phyloP scores from a whole-genome alignment of 1,140 invertebrate genomes.

The Paralvinella palmiformis region DNA sequence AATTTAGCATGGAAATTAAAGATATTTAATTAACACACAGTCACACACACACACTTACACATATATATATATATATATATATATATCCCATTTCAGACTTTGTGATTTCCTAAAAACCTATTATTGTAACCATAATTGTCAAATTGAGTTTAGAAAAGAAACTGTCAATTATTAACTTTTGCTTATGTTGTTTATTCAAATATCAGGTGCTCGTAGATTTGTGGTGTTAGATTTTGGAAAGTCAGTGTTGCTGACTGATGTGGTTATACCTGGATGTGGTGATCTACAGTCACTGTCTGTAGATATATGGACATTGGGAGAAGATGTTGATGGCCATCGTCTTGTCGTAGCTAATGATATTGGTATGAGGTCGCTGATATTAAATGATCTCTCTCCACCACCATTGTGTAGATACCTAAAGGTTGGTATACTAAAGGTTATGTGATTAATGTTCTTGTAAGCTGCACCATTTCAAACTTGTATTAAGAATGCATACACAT shows the following conservation, averaged over 20 bases:
- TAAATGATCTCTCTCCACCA: slow-evolving; percentile 81
- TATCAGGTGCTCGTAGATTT: slow-evolving; percentile 67
- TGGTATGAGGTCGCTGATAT: slow-evolving; percentile 69
- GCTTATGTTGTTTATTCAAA: slow-evolving; percentile 14
- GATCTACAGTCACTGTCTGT: slow-evolving; percentile 81
- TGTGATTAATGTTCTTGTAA: too few species aligned
- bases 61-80: too few species aligned
- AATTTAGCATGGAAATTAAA: too few species aligned
- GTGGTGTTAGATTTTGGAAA: slow-evolving; percentile 86
- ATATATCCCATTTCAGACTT: too few species aligned
- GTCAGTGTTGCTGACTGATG: slow-evolving; percentile 75
- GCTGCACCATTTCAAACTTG: too few species aligned
- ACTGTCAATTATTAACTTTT: background rate
- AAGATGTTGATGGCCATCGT: slow-evolving; percentile 74
- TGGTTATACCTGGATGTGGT: slow-evolving; percentile 77
- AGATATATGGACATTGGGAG: slow-evolving; percentile 75
- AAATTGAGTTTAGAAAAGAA: background rate
- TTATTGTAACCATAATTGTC: too few species aligned
- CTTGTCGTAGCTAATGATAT: slow-evolving; percentile 83
- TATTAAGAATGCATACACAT: too few species aligned
- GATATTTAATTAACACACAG: too few species aligned
- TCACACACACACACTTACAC: too few species aligned
- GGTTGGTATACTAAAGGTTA: too few species aligned
- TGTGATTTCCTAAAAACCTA: too few species aligned
- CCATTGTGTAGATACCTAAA: slow-evolving; percentile 82